Evolutionary conservation across 1,140 invertebrate species (phyloP).

Genomic region (Pseudomyrmex cubaensis): DNA sequence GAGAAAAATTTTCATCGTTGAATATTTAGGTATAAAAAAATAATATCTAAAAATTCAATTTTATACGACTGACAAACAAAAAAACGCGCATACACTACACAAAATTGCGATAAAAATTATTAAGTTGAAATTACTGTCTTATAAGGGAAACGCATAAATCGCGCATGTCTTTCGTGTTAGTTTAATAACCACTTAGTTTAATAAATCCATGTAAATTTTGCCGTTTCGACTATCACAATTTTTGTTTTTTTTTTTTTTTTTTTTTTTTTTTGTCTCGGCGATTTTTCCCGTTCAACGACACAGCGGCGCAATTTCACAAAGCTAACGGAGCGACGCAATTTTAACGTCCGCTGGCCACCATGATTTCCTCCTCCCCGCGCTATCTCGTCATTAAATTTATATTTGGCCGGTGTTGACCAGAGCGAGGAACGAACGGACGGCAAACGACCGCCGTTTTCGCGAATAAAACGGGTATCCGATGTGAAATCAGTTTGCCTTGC

Average conservation of each 20-base stretch:
- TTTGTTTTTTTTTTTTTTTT: too few relatives aligned
- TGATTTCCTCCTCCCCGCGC: slow-evolving; percentile 11
- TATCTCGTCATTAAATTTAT: slow-evolving; percentile 69
- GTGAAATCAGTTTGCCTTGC: slow-evolving; percentile 44
- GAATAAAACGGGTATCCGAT: slow-evolving; percentile 33
- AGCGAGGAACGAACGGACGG: slow-evolving; percentile 12
- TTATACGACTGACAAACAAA: too few relatives aligned
- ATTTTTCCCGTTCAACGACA: slow-evolving; percentile 45
- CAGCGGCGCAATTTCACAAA: slow-evolving; percentile 61
- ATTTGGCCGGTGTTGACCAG: slow-evolving; percentile 54
- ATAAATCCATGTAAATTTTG: slow-evolving; percentile 10
- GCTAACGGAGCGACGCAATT: slow-evolving; percentile 27
- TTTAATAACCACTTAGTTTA: background rate
- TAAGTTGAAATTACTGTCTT: background rate
- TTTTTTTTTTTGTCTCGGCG: slow-evolving; percentile 9
- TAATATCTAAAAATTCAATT: background rate
- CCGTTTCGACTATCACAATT: too few relatives aligned
- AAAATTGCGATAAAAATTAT: too few relatives aligned
- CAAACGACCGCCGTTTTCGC: slow-evolving; percentile 32
- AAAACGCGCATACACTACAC: too few relatives aligned
- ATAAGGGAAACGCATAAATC: background rate
- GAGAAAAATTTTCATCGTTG: background rate
- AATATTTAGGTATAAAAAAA: background rate
- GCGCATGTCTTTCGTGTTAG: too few relatives aligned
- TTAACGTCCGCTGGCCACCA: slow-evolving; percentile 18